Base-by-base conservation (phyloP, 1,140 invertebrate species). In the Halesus radiatus region DNA sequence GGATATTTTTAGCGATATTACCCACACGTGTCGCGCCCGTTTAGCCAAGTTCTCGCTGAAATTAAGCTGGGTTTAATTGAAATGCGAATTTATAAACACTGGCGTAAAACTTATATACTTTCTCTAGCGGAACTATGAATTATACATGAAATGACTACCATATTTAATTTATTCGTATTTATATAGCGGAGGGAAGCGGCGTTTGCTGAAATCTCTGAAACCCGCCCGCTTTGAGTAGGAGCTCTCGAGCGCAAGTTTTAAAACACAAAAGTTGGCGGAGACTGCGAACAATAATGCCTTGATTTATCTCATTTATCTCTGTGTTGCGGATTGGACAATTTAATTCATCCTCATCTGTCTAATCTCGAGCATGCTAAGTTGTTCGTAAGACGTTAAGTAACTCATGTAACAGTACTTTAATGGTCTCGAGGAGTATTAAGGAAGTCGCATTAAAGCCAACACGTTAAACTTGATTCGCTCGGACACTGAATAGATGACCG, bases 261-360 rank as follows among this genome's bases (percentile, higher is more conserved):
- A 74, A 74, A 74, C 8, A 53, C 70, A 74, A 70, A 70, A 74
- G 50, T 74, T 54, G 20, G 50, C 20, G 50, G n/a, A 32, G 50
- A 29, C 13, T 45, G 7, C 70, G 7, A 74, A 74, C 70, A 74
- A 74, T 74, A 54, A 20, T 74, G 52, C 50, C 70, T 26, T 74
- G 70, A 74, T 74, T 74, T 54, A 74, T 74, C 70, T 74, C 50
- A 56, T 74, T 74, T 54, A 52, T 56, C 70, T 74, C 56, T 74
- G 70, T 29, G 70, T 23, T 54, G 53, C 45, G 52, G 18, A 53
- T 74, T 56, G 26, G 70, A 56, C 70, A 22, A 29, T 74, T 74
- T 74, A 74, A 53, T 56, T 29, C 26, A 54, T n/a, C 3, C 66
- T 45, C 32, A 50, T 50, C 45, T 32, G 32, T 70, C 70, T 74